These are phyloP conservation scores for Stomatorhinus walkeri DNA, from an alignment of 2,797 vertebrate species.

Conservation along the genomic window DNA sequence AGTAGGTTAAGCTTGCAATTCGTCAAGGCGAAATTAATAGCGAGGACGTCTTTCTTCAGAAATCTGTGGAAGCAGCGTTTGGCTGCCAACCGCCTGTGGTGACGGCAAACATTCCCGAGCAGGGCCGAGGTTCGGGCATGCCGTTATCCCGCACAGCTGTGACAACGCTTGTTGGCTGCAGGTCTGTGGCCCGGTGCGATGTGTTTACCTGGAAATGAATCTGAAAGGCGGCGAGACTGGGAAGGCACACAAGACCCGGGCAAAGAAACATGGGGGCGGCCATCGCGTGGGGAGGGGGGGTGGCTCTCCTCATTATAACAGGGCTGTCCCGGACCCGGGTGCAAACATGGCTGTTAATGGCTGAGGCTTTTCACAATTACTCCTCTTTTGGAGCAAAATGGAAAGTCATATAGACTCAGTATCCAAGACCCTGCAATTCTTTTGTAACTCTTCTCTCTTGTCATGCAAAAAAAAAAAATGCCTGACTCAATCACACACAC, in stretches of 20 bases:
- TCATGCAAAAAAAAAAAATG: conserved; percentile 62
- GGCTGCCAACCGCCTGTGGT: conserved; percentile 75
- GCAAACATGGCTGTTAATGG: conserved; percentile 64
- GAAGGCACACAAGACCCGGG: conserved; percentile 65
- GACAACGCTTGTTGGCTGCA: conserved; percentile 71
- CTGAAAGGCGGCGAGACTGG: conserved; percentile 68
- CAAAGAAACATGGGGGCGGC: conserved; percentile 57
- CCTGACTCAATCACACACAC: conserved; percentile 41
- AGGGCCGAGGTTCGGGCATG: conserved; percentile 64
- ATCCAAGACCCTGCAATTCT: conserved; percentile 50
- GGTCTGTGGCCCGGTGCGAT: conserved; percentile 65
- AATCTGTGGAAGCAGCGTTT: conserved; percentile 64
- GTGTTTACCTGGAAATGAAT: conserved; percentile 90
- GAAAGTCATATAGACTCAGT: conserved; percentile 50
- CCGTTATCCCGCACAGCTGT: conserved; percentile 77
- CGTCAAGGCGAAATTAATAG: conserved; percentile 71
- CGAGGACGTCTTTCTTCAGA: conserved; percentile 51
- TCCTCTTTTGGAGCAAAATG: conserved; percentile 57
- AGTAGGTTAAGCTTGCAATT: conserved; percentile 61
- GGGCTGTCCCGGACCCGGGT: conserved; percentile 54
- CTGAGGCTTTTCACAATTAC: conserved; percentile 68
- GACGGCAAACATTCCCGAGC: conserved; percentile 84
- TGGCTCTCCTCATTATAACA: conserved; percentile 51
- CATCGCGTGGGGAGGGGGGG: conserved; percentile 51
- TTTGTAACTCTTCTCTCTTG: conserved; percentile 58